Evolutionary conservation across 2,888 invertebrate species (phyloP).

Genomic region (Ichneumoninae sp.): DNA sequence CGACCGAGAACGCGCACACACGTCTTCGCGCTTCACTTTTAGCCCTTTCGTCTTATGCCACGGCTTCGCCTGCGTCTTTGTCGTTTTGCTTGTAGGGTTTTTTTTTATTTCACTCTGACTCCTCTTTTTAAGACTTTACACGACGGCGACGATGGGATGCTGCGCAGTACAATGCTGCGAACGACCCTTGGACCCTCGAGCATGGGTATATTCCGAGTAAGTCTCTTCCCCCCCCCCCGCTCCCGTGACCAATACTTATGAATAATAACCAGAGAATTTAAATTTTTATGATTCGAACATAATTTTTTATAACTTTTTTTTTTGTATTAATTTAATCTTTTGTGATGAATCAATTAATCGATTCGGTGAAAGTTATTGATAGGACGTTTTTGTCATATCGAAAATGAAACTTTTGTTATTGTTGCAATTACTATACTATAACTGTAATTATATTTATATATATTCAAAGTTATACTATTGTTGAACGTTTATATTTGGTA

Average conservation of each 20-base stretch:
- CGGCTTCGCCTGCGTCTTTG: slow-evolving; percentile 6
- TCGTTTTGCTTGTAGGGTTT: slow-evolving; percentile 28
- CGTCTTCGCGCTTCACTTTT: slow-evolving; percentile 19
- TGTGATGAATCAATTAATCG: background rate
- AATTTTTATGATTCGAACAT: background rate
- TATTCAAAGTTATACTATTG: too few species aligned
- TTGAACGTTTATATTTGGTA: too few species aligned
- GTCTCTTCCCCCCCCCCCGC: background rate
- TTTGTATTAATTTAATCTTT: background rate
- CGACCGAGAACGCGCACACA: background rate
- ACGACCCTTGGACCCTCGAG: slow-evolving; percentile 64
- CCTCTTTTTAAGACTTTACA: slow-evolving; percentile 5
- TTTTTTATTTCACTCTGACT: background rate
- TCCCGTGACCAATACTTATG: slow-evolving; percentile 1
- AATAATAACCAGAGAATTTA: slow-evolving; percentile 23
- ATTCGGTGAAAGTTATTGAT: background rate
- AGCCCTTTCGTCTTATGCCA: slow-evolving; percentile 8
- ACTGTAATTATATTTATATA: too few species aligned
- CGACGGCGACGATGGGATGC: slow-evolving; percentile 15
- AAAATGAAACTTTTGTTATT: background rate
- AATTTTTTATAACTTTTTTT: background rate
- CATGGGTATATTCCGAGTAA: background rate
- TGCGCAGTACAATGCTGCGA: slow-evolving; percentile 68
- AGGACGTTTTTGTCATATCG: background rate
- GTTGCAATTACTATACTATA: too few species aligned